Conservation (phyloP, 2,888 invertebrate genomes). For the Metalampra italica region DNA sequence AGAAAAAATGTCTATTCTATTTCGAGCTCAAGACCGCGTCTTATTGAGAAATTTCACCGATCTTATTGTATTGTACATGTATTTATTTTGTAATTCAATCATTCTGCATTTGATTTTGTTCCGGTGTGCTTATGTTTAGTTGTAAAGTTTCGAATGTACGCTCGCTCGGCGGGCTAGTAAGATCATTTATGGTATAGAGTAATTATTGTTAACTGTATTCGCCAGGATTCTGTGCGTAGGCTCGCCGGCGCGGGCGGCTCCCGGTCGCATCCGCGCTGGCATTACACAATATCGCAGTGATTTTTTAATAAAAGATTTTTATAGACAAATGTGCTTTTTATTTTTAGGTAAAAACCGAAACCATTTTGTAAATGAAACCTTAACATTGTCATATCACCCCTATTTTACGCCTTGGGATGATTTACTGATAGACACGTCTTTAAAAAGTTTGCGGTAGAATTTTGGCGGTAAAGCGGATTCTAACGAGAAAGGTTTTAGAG, state of each 20-base stretch:
- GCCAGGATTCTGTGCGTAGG: slow-evolving; percentile 47
- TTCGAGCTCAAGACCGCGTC: slow-evolving; percentile 1
- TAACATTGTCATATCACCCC: too few relatives aligned
- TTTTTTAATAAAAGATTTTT: slow-evolving; percentile 75
- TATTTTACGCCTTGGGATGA: too few relatives aligned
- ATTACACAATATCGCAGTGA: slow-evolving; percentile 67
- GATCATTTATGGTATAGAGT: slow-evolving; percentile 51
- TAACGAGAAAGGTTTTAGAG: too few relatives aligned
- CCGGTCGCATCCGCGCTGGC: slow-evolving; percentile 30
- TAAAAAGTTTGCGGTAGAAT: too few relatives aligned
- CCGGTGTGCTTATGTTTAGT: slow-evolving; percentile 64
- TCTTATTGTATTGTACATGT: slow-evolving; percentile 51
- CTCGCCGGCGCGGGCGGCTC: slow-evolving; percentile 25
- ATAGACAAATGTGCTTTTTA: slow-evolving; percentile 55
- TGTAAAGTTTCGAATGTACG: slow-evolving; percentile 48
- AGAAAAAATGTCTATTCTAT: slow-evolving; percentile 9
- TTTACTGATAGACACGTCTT: too few relatives aligned
- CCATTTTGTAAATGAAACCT: too few relatives aligned
- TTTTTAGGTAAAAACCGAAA: slow-evolving; percentile 16
- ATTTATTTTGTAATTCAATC: slow-evolving; percentile 65
- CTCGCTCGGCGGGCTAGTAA: slow-evolving; percentile 41
- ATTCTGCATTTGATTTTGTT: slow-evolving; percentile 53
- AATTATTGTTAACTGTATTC: slow-evolving; percentile 59
- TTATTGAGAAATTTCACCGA: slow-evolving; percentile 31
- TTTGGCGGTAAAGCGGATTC: too few relatives aligned